Conservation (phyloP, 2,888 invertebrate species). For the Glyphotaelius pellucidus region DNA sequence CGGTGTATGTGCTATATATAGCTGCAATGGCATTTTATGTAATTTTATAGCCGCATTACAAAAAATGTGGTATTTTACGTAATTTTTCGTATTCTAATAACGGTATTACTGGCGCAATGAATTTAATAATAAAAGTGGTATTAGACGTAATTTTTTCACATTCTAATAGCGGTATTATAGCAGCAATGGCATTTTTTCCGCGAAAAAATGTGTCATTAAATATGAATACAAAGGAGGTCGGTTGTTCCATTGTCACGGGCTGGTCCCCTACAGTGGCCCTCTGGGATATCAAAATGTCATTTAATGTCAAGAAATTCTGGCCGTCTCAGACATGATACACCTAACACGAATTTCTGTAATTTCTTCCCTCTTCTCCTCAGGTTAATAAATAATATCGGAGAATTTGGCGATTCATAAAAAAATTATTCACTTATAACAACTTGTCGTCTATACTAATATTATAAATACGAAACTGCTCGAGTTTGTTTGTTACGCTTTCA, state of each 20-base stretch:
- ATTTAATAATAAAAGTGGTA: too few relatives aligned
- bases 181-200: conserved; percentile 38
- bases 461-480: too few relatives aligned
- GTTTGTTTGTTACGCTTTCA: too few relatives aligned
- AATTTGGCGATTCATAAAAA: neutral
- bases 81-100: too few relatives aligned
- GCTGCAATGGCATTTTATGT: too few relatives aligned
- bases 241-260: conserved; percentile 54
- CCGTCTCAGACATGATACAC: conserved; percentile 46
- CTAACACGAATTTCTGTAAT: conserved; percentile 31
- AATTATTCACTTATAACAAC: neutral
- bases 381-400: neutral
- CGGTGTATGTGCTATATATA: too few relatives aligned
- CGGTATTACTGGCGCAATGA: too few relatives aligned
- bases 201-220: conserved; percentile 53
- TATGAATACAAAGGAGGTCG: conserved; percentile 52
- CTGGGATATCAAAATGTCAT: conserved; percentile 65
- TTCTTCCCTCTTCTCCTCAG: neutral
- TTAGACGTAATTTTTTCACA: too few relatives aligned
- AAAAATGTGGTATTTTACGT: too few relatives aligned
- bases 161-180: conserved; percentile 36
- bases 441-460: too few relatives aligned
- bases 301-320: conserved; percentile 61
- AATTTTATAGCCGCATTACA: too few relatives aligned
- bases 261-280: conserved; percentile 57